These are phyloP conservation scores for Mugil cephalus DNA, from an alignment of 2,113 vertebrate species.

Conservation along the genomic window DNA sequence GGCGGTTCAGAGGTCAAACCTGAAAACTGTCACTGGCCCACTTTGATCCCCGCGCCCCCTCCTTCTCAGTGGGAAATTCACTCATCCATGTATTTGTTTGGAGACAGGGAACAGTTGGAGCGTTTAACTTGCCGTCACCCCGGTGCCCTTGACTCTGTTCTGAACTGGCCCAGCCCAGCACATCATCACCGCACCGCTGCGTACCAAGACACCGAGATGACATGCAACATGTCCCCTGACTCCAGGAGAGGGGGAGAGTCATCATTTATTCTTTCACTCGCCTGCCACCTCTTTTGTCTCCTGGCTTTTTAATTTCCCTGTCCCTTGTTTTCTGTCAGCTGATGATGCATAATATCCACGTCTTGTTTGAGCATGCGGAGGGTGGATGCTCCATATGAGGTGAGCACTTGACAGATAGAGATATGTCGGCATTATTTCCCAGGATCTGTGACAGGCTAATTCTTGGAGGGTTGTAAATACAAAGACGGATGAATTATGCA, in stretches of 20 bases:
- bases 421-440: constrained; percentile 60
- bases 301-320: constrained; percentile 78
- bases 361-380: constrained; percentile 58
- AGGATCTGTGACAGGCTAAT: constrained; percentile 72
- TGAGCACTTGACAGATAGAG: constrained; percentile 67
- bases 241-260: constrained; percentile 48
- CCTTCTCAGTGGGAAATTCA: constrained; percentile 38
- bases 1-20: constrained; percentile 61
- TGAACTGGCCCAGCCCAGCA: constrained; percentile 73
- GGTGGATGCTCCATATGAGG: constrained; percentile 50
- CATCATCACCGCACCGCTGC: constrained; percentile 80
- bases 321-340: constrained; percentile 77
- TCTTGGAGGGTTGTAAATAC: constrained; percentile 77
- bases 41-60: constrained; percentile 51
- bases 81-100: constrained; percentile 80
- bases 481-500: constrained; percentile 79
- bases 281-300: constrained; percentile 74
- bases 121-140: constrained; percentile 79
- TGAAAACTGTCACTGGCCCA: constrained; percentile 45
- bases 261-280: constrained; percentile 72
- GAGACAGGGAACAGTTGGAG: constrained; percentile 79
- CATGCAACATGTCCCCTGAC: constrained; percentile 80
- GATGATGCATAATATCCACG: constrained; percentile 74
- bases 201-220: constrained; percentile 78
- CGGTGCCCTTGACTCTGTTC: constrained; percentile 79